A percentile compares a stretch with the other conserved stretches of the same genome.
Evolutionary conservation across 1,140 invertebrate genomes (phyloP).

Genomic region (Formica selysi): DNA sequence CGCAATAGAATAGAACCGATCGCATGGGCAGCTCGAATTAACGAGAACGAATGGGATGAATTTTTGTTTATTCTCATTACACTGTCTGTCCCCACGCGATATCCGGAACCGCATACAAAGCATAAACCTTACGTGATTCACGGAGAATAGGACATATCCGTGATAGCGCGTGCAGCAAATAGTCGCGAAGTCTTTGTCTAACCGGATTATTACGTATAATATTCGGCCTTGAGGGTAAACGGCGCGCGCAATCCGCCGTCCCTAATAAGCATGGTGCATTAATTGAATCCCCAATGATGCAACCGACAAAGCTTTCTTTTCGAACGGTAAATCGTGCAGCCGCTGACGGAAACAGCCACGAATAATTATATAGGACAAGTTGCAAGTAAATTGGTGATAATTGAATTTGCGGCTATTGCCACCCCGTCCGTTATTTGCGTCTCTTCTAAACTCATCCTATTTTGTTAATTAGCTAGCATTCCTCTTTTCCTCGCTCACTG

Average conservation of each 20-base stretch:
- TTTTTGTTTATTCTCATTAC: conserved; percentile 21
- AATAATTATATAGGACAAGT: conserved; percentile 49
- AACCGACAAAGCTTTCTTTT: conserved; percentile 46
- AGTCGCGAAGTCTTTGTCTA: conserved; percentile 52
- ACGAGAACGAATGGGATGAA: conserved; percentile 1
- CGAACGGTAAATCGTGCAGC: conserved; percentile 13
- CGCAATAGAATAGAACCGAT: neutral
- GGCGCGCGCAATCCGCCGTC: conserved; percentile 23
- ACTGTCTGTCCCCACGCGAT: neutral
- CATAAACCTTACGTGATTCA: conserved; percentile 45
- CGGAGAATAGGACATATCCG: conserved; percentile 46
- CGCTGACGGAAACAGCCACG: conserved; percentile 7
- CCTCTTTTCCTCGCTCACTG: neutral
- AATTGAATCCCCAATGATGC: conserved; percentile 38
- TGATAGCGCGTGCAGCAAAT: conserved; percentile 52
- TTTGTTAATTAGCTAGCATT: neutral
- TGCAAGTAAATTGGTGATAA: conserved; percentile 41
- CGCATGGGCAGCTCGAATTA: neutral
- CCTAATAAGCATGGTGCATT: conserved; percentile 16
- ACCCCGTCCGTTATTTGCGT: conserved; percentile 43
- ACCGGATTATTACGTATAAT: conserved; percentile 56
- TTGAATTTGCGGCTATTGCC: conserved; percentile 35
- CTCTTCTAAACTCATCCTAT: conserved; percentile 26
- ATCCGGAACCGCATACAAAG: conserved; percentile 30
- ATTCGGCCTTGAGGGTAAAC: conserved; percentile 50